These are phyloP conservation scores for Nemapogon koenigi DNA, from an alignment of 2,888 invertebrate genomes.

Conservation along the genomic window DNA sequence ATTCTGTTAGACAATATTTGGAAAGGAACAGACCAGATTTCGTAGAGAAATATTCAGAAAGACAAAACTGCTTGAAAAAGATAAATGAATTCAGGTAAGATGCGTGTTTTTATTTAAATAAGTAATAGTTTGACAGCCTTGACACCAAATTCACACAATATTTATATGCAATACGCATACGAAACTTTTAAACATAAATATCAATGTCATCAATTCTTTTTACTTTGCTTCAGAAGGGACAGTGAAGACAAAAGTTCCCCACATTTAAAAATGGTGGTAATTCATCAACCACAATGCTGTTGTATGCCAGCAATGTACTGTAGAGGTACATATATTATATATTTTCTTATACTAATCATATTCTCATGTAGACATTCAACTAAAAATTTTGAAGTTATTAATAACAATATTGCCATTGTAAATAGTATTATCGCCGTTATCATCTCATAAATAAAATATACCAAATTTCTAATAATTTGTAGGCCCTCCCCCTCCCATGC, in stretches of 20 bases:
- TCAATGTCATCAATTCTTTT: slow-evolving; percentile 52
- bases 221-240: slow-evolving; percentile 31
- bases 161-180: no score
- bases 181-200: no score
- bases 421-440: no score
- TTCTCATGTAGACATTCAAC: no score
- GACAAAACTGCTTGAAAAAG: slow-evolving; percentile 42
- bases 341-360: no score
- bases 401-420: no score
- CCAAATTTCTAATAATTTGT: no score
- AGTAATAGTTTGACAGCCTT: not conserved
- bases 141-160: no score
- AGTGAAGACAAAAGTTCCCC: slow-evolving; percentile 23
- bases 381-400: no score
- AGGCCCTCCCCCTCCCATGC: no score
- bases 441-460: no score
- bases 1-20: slow-evolving; percentile 72
- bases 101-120: not conserved
- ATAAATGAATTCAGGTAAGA: slow-evolving; percentile 44
- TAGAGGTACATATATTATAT: slow-evolving; percentile 32
- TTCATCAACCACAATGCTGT: slow-evolving; percentile 30
- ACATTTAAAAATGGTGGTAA: slow-evolving; percentile 45
- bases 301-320: slow-evolving; percentile 30
- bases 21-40: slow-evolving; percentile 75
- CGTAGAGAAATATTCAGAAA: slow-evolving; percentile 42